Base-by-base conservation (phyloP, 2,888 invertebrate species). In the Mechanitis mazaeus region DNA sequence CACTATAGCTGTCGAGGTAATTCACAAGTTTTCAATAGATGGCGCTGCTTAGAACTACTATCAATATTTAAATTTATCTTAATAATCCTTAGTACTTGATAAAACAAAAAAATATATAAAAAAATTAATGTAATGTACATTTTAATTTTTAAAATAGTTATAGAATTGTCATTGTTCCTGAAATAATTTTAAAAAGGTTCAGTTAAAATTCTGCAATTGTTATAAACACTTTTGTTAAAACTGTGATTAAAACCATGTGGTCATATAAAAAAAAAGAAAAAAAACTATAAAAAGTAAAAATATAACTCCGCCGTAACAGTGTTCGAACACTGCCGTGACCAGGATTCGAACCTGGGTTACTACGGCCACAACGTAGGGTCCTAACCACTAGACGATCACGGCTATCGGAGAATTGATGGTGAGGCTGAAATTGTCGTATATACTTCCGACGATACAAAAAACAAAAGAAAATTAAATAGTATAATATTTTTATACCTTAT, bases 271-370 rank as follows among this genome's bases (percentile, higher is more conserved):
- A 60, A 33, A n/a, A 50, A 57, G 20, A 55, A 61, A 63, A 63
- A 63, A 55, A 45, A 1, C 46, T 54, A 50, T 42, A 54, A 54
- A 65, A 68, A 60, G 4, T 33, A 71, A 75, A 79, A 75, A 64
- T 0, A 20, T 47, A 63, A 56, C 81, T 79, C 80, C 83, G 76
- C 84, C 85, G 81, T 77, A 74, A 83, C 85, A 84, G 83, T 83
- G 83, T 56, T 9, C 1, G 20, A 42, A 42, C 42, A 42, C 82
- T 84, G 84, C 83, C 84, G 84, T 85, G 85, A 84, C 84, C 85
- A 86, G 93, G 93, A 93, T 92, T 93, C 93, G 93, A 93, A 93
- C 93, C 93, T 93, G 93, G 93, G 93, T 93, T 93, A 92, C 92
- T 92, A 92, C 93, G 93, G 93, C 93, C 93, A 93, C 93, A 93